These are phyloP conservation scores for Drosophila siamana DNA, from an alignment of 2,888 invertebrate species.

Conservation along the genomic window DNA sequence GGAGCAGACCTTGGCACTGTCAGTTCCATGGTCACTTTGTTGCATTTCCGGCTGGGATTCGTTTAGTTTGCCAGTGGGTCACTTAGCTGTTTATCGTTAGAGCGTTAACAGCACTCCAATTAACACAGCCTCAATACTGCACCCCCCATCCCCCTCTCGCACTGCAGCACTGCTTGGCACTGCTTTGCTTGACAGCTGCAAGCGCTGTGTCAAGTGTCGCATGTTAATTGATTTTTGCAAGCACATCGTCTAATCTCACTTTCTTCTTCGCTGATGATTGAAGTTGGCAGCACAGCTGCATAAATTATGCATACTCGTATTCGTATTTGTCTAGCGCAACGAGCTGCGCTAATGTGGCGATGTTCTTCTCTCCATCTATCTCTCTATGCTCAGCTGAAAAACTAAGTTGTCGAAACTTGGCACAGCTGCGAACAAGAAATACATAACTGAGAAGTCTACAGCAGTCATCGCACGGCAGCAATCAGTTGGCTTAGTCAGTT, in stretches of 20 bases:
- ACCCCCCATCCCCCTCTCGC: too few relatives aligned
- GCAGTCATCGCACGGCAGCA: too few relatives aligned
- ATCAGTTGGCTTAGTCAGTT: too few relatives aligned
- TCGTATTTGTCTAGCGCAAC: conserved; percentile 62
- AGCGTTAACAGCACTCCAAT: conserved; percentile 22
- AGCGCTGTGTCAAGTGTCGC: conserved; percentile 37
- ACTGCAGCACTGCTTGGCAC: neutral
- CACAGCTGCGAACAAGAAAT: too few relatives aligned
- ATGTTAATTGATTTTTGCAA: conserved; percentile 45
- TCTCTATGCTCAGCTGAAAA: too few relatives aligned
- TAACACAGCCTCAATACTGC: conserved; percentile 9
- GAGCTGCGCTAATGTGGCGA: neutral
- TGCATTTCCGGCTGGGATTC: conserved; percentile 31
- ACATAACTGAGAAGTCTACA: too few relatives aligned
- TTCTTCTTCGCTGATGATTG: neutral
- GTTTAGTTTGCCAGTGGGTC: conserved; percentile 28
- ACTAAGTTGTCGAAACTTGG: too few relatives aligned
- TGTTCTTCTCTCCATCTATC: too few relatives aligned
- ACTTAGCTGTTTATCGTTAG: conserved; percentile 43
- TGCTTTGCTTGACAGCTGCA: conserved; percentile 38
- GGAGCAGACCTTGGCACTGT: neutral
- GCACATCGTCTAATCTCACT: conserved; percentile 16
- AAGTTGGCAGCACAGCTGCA: neutral
- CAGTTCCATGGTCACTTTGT: conserved; percentile 20
- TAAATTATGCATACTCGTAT: conserved; percentile 50